Conservation (phyloP, 2,888 invertebrate species). For the Drosophila cognata region DNA sequence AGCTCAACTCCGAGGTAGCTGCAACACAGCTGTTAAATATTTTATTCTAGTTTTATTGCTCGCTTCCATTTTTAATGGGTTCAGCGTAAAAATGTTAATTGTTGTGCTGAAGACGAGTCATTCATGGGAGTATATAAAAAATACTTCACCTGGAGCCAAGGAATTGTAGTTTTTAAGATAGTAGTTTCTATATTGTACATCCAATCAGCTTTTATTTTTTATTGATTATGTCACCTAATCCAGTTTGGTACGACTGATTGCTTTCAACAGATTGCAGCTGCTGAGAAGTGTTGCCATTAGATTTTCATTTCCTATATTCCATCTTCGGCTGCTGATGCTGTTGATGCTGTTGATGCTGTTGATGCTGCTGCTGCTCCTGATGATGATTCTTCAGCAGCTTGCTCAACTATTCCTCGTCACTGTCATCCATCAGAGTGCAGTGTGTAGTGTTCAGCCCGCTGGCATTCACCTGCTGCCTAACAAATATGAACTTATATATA, state of each 20-base stretch:
- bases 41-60: not conserved
- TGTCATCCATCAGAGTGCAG: slow-evolving; percentile 60
- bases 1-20: not conserved
- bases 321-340: slow-evolving; percentile 10
- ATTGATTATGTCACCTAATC: slow-evolving; percentile 30
- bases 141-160: not conserved
- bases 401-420: slow-evolving; percentile 46
- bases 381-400: slow-evolving; percentile 2
- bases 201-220: not conserved
- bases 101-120: not conserved
- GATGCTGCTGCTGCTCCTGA: not conserved
- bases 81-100: not conserved
- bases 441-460: slow-evolving; percentile 31
- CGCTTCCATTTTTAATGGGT: not conserved
- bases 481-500: slow-evolving; percentile 3
- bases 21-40: not conserved
- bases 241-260: slow-evolving; percentile 37
- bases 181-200: not conserved
- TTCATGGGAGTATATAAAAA: not conserved
- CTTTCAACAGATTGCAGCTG: slow-evolving; percentile 39
- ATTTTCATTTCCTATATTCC: slow-evolving; percentile 7
- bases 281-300: slow-evolving; percentile 29
- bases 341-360: not conserved
- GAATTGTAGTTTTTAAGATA: not conserved
- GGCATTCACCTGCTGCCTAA: slow-evolving; percentile 46